A percentile compares a stretch with the other conserved stretches of the same genome.
Conservation (phyloP, 1,140 invertebrate species). For the Mylabris phalerata region DNA sequence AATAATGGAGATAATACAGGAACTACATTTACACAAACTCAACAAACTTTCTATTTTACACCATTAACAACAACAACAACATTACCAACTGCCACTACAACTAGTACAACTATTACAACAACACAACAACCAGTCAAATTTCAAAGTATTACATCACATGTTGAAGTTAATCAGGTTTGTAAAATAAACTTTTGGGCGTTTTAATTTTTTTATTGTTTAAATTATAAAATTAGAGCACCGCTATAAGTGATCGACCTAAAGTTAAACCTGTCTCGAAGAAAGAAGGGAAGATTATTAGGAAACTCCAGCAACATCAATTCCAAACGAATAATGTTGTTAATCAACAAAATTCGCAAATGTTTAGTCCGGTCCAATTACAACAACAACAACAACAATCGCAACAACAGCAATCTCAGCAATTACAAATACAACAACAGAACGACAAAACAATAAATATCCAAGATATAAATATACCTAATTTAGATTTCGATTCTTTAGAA, state of each 20-base stretch:
- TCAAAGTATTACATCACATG: constrained; percentile 33
- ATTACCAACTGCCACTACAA: constrained; percentile 22
- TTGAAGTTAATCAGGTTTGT: constrained; percentile 45
- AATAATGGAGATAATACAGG: constrained; percentile 8
- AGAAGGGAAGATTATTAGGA: constrained; percentile 55
- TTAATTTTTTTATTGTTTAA: background rate
- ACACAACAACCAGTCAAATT: constrained; percentile 35
- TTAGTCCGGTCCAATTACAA: constrained; percentile 36
- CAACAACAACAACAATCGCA: constrained; percentile 40
- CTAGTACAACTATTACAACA: constrained; percentile 29
- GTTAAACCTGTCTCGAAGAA: constrained; percentile 72
- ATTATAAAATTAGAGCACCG: constrained; percentile 52
- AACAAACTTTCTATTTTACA: constrained; percentile 36
- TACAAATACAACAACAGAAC: constrained; percentile 15
- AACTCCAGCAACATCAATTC: constrained; percentile 38
- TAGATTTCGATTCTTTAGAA: constrained; percentile 27
- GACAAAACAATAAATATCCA: constrained; percentile 25
- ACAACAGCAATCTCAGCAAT: constrained; percentile 34
- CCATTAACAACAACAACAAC: constrained; percentile 27
- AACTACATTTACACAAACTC: constrained; percentile 20
- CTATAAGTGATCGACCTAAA: constrained; percentile 73
- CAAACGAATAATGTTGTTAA: constrained; percentile 35
- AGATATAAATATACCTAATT: constrained; percentile 21
- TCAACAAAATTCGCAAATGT: constrained; percentile 45
- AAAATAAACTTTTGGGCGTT: background rate